These are phyloP conservation scores for Gorsachius goisagi DNA, from an alignment of 2,113 vertebrate species.

Conservation along the genomic window DNA sequence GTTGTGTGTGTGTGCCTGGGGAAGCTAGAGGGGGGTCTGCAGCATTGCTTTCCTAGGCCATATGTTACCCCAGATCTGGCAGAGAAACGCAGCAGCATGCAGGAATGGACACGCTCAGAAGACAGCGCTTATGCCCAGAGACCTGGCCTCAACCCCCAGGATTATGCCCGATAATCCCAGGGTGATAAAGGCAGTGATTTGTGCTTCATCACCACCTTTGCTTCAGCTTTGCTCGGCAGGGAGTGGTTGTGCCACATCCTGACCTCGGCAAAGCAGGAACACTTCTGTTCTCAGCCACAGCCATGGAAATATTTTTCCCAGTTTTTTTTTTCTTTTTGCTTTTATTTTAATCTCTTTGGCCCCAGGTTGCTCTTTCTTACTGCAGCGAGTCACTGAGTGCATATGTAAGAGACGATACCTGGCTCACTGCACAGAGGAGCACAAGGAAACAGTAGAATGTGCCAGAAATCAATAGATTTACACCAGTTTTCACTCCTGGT, in stretches of 20 bases:
- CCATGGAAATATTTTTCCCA: neutral
- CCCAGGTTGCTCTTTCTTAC: neutral
- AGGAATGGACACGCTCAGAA: neutral
- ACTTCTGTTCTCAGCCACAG: neutral
- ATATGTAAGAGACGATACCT: neutral
- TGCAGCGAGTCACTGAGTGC: neutral
- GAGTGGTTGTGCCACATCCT: neutral
- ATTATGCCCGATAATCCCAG: neutral
- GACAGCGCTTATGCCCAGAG: neutral
- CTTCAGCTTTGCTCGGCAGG: neutral
- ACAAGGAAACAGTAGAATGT: neutral
- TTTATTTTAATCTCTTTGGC: neutral
- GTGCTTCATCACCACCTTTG: conserved; percentile 7
- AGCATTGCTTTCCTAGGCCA: neutral
- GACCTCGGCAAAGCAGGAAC: neutral
- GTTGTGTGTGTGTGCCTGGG: neutral
- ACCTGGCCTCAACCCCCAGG: neutral
- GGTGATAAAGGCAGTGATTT: neutral
- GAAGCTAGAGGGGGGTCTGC: neutral
- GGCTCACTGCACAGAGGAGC: neutral
- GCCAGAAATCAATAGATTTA: neutral
- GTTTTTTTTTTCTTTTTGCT: neutral
- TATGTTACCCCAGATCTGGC: neutral
- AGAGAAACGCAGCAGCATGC: neutral
- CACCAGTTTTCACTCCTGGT: neutral